Evolutionary conservation across 2,113 vertebrate genomes (phyloP), one percentile per base, ranked within the genome.

Genomic region (Phylloscopus whistleri): DNA sequence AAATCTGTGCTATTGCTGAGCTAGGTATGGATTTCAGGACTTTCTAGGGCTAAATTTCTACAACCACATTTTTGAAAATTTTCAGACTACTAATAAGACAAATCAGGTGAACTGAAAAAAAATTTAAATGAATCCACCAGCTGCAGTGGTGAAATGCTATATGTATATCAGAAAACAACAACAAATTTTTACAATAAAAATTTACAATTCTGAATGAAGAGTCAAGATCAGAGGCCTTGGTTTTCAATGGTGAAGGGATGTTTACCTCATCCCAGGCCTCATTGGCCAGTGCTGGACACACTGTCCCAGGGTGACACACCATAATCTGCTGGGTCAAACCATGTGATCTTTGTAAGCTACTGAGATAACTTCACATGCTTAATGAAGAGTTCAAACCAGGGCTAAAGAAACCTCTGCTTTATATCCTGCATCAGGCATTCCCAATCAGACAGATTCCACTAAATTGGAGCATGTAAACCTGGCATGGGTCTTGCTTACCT

Each of bases 271-370:
- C 31, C 55, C 56, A 62, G 35, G 13, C 51, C 35, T 92, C n/a
- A 41, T 2, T 76, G 73, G 53, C 13, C 39, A 16, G 13, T 19
- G n/a, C 49, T 91, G 43, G 55, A 73, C 69, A n/a, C 43, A 69
- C 13, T 1, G 1, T 18, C 76, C 35, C 17, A 53, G 44, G 0
- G 1, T 44, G 58, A 31, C 62, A 53, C 37, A 53, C 21, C 46
- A 17, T 33, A 18, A 92, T 55, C 35, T 84, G 12, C 68, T 44
- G 35, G 41, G 33, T 12, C 6, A 75, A 89, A 64, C 11, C 69
- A 43, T 1, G 21, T 75, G 68, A 9, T 72, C 30, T 37, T 70
- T 52, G 24, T 49, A 30, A 87, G 1, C 9, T 58, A 52, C 23
- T 60, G 66, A 62, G 27, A 21, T 49, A 68, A 76, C 39, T 75